phyloP scores from a whole-genome alignment of 2,113 vertebrate species.

The Psilopsiagon aurifrons region DNA sequence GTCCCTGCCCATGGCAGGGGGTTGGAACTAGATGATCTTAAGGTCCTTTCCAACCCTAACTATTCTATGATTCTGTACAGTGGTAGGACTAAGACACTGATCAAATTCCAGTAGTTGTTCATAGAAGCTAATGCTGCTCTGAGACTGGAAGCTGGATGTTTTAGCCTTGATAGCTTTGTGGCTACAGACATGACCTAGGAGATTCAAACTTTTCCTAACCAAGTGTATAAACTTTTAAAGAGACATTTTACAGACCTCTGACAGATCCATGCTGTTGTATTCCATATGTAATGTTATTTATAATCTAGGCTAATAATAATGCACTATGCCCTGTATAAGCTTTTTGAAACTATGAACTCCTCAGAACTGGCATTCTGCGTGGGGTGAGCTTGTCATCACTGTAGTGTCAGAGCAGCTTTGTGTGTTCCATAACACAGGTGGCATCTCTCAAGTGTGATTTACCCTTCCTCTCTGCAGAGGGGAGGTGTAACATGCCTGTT shows the following conservation, averaged over 20 bases:
- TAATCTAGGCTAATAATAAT: neutral
- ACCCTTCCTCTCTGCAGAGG: neutral
- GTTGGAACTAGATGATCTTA: too few relatives aligned
- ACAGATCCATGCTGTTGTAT: neutral
- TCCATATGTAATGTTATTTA: neutral
- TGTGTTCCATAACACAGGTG: neutral
- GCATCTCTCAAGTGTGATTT: neutral
- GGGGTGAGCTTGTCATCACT: neutral
- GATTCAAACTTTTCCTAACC: neutral
- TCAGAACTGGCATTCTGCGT: fast-evolving
- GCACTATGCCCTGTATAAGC: neutral
- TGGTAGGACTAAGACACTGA: neutral
- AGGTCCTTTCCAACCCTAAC: too few relatives aligned
- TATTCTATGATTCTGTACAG: too few relatives aligned
- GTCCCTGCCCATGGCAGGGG: too few relatives aligned
- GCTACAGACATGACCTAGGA: neutral
- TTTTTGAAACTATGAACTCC: neutral
- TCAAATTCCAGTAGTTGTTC: neutral
- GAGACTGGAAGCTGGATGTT: neutral
- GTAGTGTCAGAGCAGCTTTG: neutral
- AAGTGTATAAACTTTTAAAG: neutral
- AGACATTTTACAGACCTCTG: neutral
- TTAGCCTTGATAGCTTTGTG: neutral
- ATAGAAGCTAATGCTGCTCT: neutral
- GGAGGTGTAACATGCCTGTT: neutral